phyloP scores from a whole-genome alignment of 2,888 invertebrate genomes.

The Drosophila picticornis region DNA sequence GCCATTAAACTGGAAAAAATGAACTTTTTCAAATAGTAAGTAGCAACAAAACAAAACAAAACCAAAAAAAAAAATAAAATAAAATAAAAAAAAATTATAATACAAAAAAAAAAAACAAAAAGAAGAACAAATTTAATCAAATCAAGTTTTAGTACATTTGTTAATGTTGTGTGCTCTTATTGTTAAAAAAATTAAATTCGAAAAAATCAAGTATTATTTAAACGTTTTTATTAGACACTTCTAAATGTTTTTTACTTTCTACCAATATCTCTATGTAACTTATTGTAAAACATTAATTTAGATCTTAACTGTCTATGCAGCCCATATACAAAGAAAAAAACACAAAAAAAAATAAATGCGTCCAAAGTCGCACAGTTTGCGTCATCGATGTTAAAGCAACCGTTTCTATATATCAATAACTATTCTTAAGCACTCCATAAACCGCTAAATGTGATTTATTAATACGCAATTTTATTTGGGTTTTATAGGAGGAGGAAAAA shows the following conservation, averaged over 20 bases:
- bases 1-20: constrained; percentile 78
- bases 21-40: constrained; percentile 78
- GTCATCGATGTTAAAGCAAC: constrained; percentile 65
- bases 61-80: constrained; percentile 18
- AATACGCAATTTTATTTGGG: constrained; percentile 74
- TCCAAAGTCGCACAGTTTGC: constrained; percentile 47
- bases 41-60: constrained; percentile 60
- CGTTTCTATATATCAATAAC: constrained; percentile 53
- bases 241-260: constrained; percentile 72
- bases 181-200: constrained; percentile 47
- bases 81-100: constrained; percentile 28
- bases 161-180: constrained; percentile 77
- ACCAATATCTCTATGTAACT: constrained; percentile 68
- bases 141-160: constrained; percentile 63
- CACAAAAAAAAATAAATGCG: constrained; percentile 42
- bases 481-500: constrained; percentile 98
- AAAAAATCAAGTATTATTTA: constrained; percentile 48
- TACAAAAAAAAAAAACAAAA: constrained; percentile 16
- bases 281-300: constrained; percentile 67
- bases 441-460: constrained; percentile 42
- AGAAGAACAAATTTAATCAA: constrained; percentile 50
- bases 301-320: constrained; percentile 64
- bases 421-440: constrained; percentile 54
- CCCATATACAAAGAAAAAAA: constrained; percentile 45
- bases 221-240: constrained; percentile 74